phyloP scores from a whole-genome alignment of 2,797 vertebrate genomes.

The Fistularia tabacaria region DNA sequence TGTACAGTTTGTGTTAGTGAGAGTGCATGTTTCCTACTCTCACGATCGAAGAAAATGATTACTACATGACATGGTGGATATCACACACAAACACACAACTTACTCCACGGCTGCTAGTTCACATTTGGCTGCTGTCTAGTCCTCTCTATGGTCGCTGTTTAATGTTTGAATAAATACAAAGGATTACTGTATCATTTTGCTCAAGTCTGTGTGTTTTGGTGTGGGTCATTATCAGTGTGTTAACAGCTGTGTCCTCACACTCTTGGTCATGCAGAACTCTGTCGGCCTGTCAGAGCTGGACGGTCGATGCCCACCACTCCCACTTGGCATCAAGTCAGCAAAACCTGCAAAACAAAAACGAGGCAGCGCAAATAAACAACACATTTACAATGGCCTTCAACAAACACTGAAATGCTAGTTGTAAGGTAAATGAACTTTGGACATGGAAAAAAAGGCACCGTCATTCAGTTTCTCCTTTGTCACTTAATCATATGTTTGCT shows the following conservation, averaged over 20 bases:
- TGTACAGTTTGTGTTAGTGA: constrained; percentile 60
- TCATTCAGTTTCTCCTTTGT: no score
- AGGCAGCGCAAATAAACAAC: constrained; percentile 23
- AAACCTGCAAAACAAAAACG: background rate
- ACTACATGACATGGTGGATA: constrained; percentile 6
- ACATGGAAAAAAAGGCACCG: no score
- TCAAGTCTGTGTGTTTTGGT: constrained; percentile 17
- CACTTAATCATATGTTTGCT: no score
- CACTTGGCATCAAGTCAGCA: constrained; percentile 18
- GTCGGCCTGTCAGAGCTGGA: constrained; percentile 12
- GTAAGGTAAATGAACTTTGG: no score
- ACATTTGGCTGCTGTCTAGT: constrained; percentile 49
- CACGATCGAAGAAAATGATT: background rate
- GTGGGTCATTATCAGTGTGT: constrained; percentile 43
- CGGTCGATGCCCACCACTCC: constrained; percentile 37
- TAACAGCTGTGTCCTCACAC: constrained; percentile 22
- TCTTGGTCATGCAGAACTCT: constrained; percentile 58
- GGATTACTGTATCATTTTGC: constrained; percentile 40
- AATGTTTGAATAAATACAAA: constrained; percentile 71
- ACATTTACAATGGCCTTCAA: constrained; percentile 1
- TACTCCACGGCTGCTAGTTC: constrained; percentile 44
- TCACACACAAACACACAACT: constrained; percentile 8
- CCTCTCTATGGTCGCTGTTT: constrained; percentile 54
- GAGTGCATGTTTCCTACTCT: constrained; percentile 58
- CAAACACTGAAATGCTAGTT: background rate